Percentiles rank a stretch among this genome's conserved stretches.
phyloP scores from a whole-genome alignment of 1,140 invertebrate genomes.

The Trichonephila clavipes region DNA sequence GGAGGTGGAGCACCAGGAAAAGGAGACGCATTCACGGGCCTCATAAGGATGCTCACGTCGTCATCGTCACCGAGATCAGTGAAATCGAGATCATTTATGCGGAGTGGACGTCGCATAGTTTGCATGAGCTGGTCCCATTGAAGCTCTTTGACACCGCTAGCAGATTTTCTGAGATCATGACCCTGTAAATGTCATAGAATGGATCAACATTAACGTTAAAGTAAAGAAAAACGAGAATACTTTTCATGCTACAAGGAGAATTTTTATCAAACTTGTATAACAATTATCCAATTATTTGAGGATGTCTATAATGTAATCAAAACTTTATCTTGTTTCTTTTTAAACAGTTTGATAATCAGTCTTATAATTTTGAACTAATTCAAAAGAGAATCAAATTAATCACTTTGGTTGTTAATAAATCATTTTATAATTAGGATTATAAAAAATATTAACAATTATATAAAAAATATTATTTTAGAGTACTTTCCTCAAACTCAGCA shows the following conservation, averaged over 20 bases:
- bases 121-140: constrained; percentile 96
- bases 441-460: too few relatives aligned
- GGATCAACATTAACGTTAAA: too few relatives aligned
- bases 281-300: not conserved
- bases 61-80: constrained; percentile 92
- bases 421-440: too few relatives aligned
- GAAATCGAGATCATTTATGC: constrained; percentile 97
- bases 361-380: too few relatives aligned
- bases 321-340: too few relatives aligned
- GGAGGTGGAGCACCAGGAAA: constrained; percentile 78
- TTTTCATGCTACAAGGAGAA: not conserved
- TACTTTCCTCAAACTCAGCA: too few relatives aligned
- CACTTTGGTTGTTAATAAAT: too few relatives aligned
- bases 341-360: too few relatives aligned
- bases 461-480: too few relatives aligned
- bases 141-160: constrained; percentile 83
- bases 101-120: constrained; percentile 89
- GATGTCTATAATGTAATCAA: too few relatives aligned
- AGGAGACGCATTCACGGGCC: constrained; percentile 58
- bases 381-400: too few relatives aligned
- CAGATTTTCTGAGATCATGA: constrained; percentile 52
- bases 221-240: too few relatives aligned
- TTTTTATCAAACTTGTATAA: not conserved
- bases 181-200: not conserved
- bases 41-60: constrained; percentile 80